Base-by-base conservation (phyloP, 2,797 vertebrate species). In the Psittacula derbiana region DNA sequence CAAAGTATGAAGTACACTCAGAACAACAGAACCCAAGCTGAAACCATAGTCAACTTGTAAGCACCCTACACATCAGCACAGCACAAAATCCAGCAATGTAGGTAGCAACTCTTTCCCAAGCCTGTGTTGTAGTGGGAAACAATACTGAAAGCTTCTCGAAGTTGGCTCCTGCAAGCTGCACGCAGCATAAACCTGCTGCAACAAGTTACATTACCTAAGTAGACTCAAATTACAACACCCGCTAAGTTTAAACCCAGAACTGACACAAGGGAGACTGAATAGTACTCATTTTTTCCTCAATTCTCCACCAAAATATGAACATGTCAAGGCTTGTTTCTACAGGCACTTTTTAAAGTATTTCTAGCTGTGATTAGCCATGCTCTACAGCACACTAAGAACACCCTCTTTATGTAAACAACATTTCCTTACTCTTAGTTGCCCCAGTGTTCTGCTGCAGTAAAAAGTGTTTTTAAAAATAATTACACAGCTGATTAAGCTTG, bases 1-100 rank as follows among this genome's bases (percentile, higher is more conserved):
- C 8, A 2, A 10, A 82, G 80, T 25, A 91, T 17, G 62, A 80
- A 75, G 16, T 14, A 55, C 10, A 6, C 55, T 97, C 82, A 97
- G 90, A 93, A 91, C 31, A 94, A 57, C 17, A 18, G 75, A 92
- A 88, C 11, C 25, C 36, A 46, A 53, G 46, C 38, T 38, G 38
- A 87, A 76, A 61, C 33, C 53, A 46, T 0, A 66, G 23, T 52
- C 3, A 1, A 36, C 80, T 70, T 16, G 19, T 24, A 78, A 87
- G 47, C 40, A 12, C 52, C 11, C 28, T 43, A n/a, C 33, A 78
- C 33, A 55, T 61, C 33, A 43, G 14, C 55, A 52, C 46, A 73
- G 55, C 4, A 76, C 85, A 74, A 67, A 75, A 49, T n/a, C 27
- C 52, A 93, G 21, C 31, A 10, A 9, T 2, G 3, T 7, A 80